Conservation (phyloP, 2,113 vertebrate species). For the Rhegmatorhina hoffmannsi region DNA sequence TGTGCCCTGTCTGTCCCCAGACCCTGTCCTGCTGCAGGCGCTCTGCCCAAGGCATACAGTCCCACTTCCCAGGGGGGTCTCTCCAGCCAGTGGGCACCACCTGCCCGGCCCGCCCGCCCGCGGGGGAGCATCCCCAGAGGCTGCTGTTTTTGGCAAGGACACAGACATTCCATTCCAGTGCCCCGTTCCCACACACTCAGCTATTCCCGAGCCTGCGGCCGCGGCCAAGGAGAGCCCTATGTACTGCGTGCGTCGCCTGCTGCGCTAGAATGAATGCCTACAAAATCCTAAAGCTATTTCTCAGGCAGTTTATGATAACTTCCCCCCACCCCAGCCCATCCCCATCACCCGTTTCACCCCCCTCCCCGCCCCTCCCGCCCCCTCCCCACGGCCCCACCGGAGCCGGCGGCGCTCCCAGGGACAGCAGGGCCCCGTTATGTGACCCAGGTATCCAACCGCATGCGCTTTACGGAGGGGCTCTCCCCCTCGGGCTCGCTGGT, state of each 20-base stretch:
- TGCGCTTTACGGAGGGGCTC: constrained; percentile 86
- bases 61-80: background rate
- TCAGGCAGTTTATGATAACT: constrained; percentile 59
- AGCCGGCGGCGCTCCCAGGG: background rate
- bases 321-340: background rate
- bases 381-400: background rate
- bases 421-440: constrained; percentile 77
- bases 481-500: constrained; percentile 84
- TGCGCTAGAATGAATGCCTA: constrained; percentile 66
- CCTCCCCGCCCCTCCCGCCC: background rate
- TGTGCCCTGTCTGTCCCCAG: accelerated
- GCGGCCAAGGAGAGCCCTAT: background rate
- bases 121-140: background rate
- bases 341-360: background rate
- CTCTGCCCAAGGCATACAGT: background rate
- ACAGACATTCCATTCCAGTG: accelerated
- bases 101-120: background rate
- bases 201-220: background rate
- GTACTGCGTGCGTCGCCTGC: constrained; percentile 29
- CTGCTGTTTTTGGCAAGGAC: background rate
- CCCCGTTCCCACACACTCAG: background rate
- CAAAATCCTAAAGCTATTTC: constrained; percentile 70
- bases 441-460: constrained; percentile 93
- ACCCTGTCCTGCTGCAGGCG: background rate
- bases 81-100: background rate